Evolutionary conservation across 2,888 invertebrate genomes (phyloP).

Genomic region (Morpho achilles): DNA sequence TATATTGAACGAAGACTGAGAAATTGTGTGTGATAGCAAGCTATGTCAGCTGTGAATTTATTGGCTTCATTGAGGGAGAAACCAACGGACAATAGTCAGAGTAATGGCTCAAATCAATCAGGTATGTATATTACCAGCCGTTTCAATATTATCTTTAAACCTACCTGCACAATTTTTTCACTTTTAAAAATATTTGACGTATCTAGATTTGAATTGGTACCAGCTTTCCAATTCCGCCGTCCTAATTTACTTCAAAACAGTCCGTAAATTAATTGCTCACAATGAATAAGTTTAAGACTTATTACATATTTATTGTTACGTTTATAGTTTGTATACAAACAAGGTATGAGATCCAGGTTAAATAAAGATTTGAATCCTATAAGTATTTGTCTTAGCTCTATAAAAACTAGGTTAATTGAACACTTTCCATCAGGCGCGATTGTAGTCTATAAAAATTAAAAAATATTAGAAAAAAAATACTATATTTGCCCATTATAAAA

Average conservation of each 20-base stretch:
- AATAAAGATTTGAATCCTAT: conserved; percentile 6
- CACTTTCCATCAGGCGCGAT: not conserved
- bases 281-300: conserved; percentile 4
- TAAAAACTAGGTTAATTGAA: conserved; percentile 2
- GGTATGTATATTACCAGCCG: conserved; percentile 43
- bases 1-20: conserved; percentile 77
- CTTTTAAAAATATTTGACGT: conserved; percentile 3
- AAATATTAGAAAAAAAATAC: too few relatives aligned
- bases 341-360: too few relatives aligned
- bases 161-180: conserved; percentile 16
- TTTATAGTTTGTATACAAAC: too few relatives aligned
- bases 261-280: conserved; percentile 1
- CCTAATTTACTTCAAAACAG: conserved; percentile 15
- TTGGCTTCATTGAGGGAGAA: conserved; percentile 74
- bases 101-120: conserved; percentile 64
- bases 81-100: conserved; percentile 64
- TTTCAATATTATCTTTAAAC: conserved; percentile 9
- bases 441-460: too few relatives aligned
- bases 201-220: conserved; percentile 11
- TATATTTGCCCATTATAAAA: too few relatives aligned
- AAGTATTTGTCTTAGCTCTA: conserved; percentile 1
- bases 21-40: conserved; percentile 65
- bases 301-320: too few relatives aligned
- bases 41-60: conserved; percentile 77
- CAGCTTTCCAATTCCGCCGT: conserved; percentile 20